Base-by-base conservation (phyloP, 2,797 vertebrate genomes). In the Cossypha caffra region DNA sequence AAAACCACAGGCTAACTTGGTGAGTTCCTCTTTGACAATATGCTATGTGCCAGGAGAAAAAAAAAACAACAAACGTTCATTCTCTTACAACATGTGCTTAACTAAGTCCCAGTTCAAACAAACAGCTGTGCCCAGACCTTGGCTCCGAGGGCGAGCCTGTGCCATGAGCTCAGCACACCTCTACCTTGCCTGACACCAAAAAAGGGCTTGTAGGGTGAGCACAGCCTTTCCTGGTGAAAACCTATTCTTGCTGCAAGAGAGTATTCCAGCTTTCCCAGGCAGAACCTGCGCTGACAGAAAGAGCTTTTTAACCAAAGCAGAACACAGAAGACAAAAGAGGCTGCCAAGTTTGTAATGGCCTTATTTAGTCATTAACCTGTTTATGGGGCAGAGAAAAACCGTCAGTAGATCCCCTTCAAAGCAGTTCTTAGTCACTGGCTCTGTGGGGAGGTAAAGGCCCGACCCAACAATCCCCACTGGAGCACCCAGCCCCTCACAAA, bases 101-200 rank as follows among this genome's bases (percentile, higher is more conserved):
- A 69, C 73, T 69, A 75, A 54, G 73, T n/a, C 25, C 51, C 19
- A 78, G 73, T 81, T 78, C 92, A 93, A 92, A 95, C 13, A 80
- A 93, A 81, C 8, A 86, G 77, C 55, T 91, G 51, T 59, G 80
- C 52, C 35, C 76, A 94, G 92, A 86, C 79, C 87, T 95, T 91
- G 13, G 64, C 47, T 64, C 76, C 0, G 11, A 66, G 80, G 79
- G 76, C 86, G 43, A 57, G 25, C 35, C 68, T 31, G 7, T 1
- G 11, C 68, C 33, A 16, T 5, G 62, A 84, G 83, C 38, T 33
- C 57, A 23, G 33, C 10, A 38, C 29, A 78, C 35, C 64, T 61
- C 12, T 6, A 28, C 31, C 42, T 18, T 8, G 26, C 28, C 25
- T n/a, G 24, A 10, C 1, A n/a, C 48, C 82, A 77, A 37, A 82